These are phyloP conservation scores for Drosophila basisetae DNA, from an alignment of 2,888 invertebrate genomes.

Conservation along the genomic window DNA sequence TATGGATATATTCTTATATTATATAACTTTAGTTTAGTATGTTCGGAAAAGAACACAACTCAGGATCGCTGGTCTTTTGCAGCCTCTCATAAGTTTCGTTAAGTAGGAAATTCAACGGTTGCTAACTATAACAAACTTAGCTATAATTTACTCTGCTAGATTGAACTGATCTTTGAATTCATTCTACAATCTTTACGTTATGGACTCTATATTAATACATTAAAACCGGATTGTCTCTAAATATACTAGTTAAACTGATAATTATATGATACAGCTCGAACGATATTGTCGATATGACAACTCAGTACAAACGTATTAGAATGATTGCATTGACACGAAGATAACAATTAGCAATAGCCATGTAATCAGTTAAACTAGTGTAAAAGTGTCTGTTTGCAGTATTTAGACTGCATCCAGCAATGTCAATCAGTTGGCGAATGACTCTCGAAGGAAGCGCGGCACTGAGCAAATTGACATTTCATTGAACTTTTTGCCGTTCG, in stretches of 20 bases:
- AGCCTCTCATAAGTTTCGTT: background rate
- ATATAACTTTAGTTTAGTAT: background rate
- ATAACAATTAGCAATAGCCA: conserved; percentile 29
- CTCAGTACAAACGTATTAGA: conserved; percentile 1
- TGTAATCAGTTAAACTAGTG: conserved; percentile 13
- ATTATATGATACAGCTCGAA: background rate
- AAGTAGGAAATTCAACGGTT: background rate
- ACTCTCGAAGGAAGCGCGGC: conserved; percentile 12
- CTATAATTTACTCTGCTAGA: background rate
- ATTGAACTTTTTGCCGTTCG: conserved; percentile 56
- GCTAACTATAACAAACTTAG: background rate
- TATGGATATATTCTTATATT: background rate
- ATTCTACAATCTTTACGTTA: too few relatives aligned
- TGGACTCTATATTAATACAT: conserved; percentile 7
- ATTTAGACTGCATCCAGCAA: conserved; percentile 8
- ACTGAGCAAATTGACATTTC: conserved; percentile 57
- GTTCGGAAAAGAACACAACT: background rate
- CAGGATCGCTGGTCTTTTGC: background rate
- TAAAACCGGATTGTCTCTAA: background rate
- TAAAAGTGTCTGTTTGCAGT: conserved; percentile 8
- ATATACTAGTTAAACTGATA: conserved; percentile 6
- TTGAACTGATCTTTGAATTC: conserved; percentile 5
- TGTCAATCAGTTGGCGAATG: conserved; percentile 9
- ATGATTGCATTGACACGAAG: conserved; percentile 13
- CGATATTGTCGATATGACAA: background rate